These are phyloP conservation scores for Diplazon laetatorius DNA, from an alignment of 2,888 invertebrate species.

Conservation along the genomic window DNA sequence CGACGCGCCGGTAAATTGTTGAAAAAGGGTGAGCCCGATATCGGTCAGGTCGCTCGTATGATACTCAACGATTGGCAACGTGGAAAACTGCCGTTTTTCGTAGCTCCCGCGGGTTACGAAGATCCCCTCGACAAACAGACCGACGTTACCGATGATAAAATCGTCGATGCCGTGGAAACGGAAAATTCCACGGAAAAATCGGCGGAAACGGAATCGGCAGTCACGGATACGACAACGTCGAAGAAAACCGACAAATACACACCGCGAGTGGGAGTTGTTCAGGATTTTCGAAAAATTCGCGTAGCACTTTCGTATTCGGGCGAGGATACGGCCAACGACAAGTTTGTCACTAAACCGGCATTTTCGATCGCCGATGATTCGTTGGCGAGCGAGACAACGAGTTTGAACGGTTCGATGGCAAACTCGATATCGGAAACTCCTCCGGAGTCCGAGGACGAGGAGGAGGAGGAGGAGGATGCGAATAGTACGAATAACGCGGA, in stretches of 20 bases:
- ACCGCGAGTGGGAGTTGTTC: constrained; percentile 84
- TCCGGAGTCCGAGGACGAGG: constrained; percentile 51
- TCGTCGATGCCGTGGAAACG: constrained; percentile 81
- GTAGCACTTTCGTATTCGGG: constrained; percentile 88
- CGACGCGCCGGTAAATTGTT: constrained; percentile 93
- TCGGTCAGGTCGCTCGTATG: constrained; percentile 94
- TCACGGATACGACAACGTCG: constrained; percentile 29
- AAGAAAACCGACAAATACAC: constrained; percentile 57
- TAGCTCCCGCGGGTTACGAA: constrained; percentile 89
- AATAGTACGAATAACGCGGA: not conserved
- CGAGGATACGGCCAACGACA: constrained; percentile 81
- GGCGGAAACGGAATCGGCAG: constrained; percentile 36
- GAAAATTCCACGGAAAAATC: constrained; percentile 32
- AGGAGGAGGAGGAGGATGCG: not conserved
- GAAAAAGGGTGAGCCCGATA: constrained; percentile 98
- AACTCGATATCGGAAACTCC: constrained; percentile 33
- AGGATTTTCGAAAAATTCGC: constrained; percentile 92
- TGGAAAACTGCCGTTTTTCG: constrained; percentile 97
- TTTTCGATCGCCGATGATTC: too few relatives aligned
- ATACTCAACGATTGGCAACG: constrained; percentile 99
- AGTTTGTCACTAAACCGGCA: constrained; percentile 46
- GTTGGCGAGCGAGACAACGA: constrained; percentile 82
- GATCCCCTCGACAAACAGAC: constrained; percentile 84
- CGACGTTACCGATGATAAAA: constrained; percentile 67
- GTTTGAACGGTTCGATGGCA: constrained; percentile 35